phyloP scores from a whole-genome alignment of 2,888 invertebrate genomes.

The Epinotia brunnichana region DNA sequence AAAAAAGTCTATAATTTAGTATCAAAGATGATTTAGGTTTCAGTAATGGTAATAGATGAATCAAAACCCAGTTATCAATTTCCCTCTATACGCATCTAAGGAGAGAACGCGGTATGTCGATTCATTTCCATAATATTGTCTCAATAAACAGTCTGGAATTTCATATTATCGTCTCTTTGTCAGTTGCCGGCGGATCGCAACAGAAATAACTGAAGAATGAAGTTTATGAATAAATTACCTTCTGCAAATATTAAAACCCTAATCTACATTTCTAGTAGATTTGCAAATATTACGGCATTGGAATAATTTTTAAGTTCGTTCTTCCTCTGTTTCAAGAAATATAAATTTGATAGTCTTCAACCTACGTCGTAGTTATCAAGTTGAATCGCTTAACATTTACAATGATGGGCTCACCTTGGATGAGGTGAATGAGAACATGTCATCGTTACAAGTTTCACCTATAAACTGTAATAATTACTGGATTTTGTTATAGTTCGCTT shows the following conservation, averaged over 20 bases:
- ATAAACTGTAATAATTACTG: too few relatives aligned
- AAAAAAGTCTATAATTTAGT: too few relatives aligned
- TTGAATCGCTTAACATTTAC: neutral
- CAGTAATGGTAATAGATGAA: slow-evolving; percentile 15
- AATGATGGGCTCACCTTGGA: neutral
- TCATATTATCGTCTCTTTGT: slow-evolving; percentile 24
- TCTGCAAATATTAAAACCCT: neutral
- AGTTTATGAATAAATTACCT: neutral
- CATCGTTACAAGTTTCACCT: too few relatives aligned
- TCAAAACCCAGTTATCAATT: slow-evolving; percentile 37
- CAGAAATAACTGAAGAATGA: neutral
- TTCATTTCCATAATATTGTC: slow-evolving; percentile 31
- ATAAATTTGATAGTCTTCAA: neutral
- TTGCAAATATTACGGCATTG: neutral
- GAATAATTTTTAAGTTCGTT: neutral
- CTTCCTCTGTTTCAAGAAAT: neutral
- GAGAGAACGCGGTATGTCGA: slow-evolving; percentile 20
- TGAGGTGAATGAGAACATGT: too few relatives aligned
- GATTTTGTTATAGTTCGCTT: too few relatives aligned
- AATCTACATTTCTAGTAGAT: neutral
- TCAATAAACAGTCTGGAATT: slow-evolving; percentile 26
- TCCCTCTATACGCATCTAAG: slow-evolving; percentile 3
- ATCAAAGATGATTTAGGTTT: neutral
- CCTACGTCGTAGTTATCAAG: neutral
- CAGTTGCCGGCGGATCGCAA: neutral